Evolutionary conservation across 1,140 invertebrate species (phyloP).

Genomic region (Drosophila bifasciata): DNA sequence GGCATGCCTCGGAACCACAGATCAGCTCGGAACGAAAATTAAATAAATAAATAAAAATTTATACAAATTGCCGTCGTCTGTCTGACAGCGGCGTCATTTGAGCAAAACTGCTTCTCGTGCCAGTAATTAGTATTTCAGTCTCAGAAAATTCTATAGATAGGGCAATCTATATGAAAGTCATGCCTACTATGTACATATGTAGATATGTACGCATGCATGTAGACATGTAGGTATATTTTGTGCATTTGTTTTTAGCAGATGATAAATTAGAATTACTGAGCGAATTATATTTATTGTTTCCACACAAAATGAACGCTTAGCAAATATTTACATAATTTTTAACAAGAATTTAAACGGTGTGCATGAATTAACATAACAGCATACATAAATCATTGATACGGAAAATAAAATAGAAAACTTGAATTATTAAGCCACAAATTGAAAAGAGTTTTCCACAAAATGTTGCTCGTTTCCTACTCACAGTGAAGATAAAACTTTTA

Average conservation of each 20-base stretch:
- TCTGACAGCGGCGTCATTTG: conserved; percentile 27
- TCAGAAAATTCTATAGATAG: conserved; percentile 14
- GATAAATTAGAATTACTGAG: neutral
- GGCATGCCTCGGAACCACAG: conserved; percentile 19
- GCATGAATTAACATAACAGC: no score
- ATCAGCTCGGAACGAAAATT: conserved; percentile 33
- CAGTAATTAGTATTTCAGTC: conserved; percentile 62
- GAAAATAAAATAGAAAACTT: no score
- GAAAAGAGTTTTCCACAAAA: neutral
- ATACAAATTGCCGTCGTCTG: conserved; percentile 30
- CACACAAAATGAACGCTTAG: neutral
- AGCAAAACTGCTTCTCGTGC: conserved; percentile 27
- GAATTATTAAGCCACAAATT: no score
- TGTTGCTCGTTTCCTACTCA: no score
- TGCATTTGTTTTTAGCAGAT: neutral
- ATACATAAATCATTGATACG: no score
- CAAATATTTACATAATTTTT: conserved; percentile 43
- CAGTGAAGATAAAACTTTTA: no score
- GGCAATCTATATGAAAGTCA: no score
- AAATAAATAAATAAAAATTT: conserved; percentile 22
- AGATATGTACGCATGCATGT: neutral
- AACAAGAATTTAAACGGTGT: conserved; percentile 12
- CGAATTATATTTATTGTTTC: neutral
- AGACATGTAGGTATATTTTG: conserved; percentile 1
- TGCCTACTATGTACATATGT: no score